Evolutionary conservation across 2,113 vertebrate genomes (phyloP).

Genomic region (Xenopus tropicalis): UCB_Xtro_10.0 CM004446.2:86220001-86220500

Average conservation of each 20-base stretch:
- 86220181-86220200: too few relatives aligned
- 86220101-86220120: too few relatives aligned
- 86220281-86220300: conserved; percentile 34
- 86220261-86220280: conserved; percentile 25
- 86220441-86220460: conserved; percentile 6
- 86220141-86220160: too few relatives aligned
- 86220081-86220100: too few relatives aligned
- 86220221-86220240: conserved; percentile 35
- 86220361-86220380: conserved; percentile 37
- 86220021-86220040: too few relatives aligned
- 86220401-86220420: conserved; percentile 4
- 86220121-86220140: too few relatives aligned
- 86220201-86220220: fast-evolving
- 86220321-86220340: conserved; percentile 36
- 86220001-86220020: too few relatives aligned
- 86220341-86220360: conserved; percentile 37
- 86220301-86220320: conserved; percentile 49
- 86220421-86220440: conserved; percentile 36
- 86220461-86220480: conserved; percentile 21
- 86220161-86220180: too few relatives aligned
- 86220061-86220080: too few relatives aligned
- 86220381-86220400: conserved; percentile 43
- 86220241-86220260: background rate
- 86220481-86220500: conserved; percentile 12
- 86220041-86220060: too few relatives aligned